Percentiles rank a stretch among this genome's conserved stretches.
Evolutionary conservation across 2,888 invertebrate species (phyloP).

Genomic region (Ichneumoninae sp.): DNA sequence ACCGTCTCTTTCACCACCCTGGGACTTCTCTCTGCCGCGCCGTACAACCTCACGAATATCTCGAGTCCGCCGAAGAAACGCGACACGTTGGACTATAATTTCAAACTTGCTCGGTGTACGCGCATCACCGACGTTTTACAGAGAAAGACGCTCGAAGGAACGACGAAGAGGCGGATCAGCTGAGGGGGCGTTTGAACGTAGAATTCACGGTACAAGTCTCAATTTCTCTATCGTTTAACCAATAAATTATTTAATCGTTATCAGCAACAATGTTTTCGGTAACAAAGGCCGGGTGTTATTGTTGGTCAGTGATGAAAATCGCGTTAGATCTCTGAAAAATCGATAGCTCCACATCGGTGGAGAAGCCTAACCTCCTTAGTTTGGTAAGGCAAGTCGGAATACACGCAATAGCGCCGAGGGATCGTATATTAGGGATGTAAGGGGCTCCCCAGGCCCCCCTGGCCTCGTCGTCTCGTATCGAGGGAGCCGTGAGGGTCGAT

Average conservation of each 20-base stretch:
- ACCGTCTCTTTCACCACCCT: constrained; percentile 26
- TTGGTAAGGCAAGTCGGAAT: background rate
- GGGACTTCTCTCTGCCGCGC: constrained; percentile 32
- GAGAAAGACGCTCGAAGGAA: constrained; percentile 11
- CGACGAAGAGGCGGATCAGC: background rate
- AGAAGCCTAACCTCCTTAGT: background rate
- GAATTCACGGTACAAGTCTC: background rate
- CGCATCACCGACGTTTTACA: background rate
- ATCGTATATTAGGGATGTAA: constrained; percentile 59
- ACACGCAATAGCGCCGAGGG: constrained; percentile 38
- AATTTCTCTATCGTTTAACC: too few relatives aligned
- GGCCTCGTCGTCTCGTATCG: constrained; percentile 51
- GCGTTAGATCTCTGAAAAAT: background rate
- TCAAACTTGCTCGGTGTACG: constrained; percentile 34
- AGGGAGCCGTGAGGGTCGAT: constrained; percentile 61
- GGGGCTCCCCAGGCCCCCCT: constrained; percentile 57
- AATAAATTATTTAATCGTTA: too few relatives aligned
- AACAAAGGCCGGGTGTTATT: too few relatives aligned
- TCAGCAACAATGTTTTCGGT: too few relatives aligned
- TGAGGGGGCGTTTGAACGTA: background rate
- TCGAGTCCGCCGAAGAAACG: constrained; percentile 40
- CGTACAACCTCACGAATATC: constrained; percentile 43
- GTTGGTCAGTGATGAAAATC: background rate
- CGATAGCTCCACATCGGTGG: background rate
- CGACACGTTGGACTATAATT: constrained; percentile 55